Evolutionary conservation across 2,888 invertebrate genomes (phyloP).

Genomic region (Tholera decimalis): DNA sequence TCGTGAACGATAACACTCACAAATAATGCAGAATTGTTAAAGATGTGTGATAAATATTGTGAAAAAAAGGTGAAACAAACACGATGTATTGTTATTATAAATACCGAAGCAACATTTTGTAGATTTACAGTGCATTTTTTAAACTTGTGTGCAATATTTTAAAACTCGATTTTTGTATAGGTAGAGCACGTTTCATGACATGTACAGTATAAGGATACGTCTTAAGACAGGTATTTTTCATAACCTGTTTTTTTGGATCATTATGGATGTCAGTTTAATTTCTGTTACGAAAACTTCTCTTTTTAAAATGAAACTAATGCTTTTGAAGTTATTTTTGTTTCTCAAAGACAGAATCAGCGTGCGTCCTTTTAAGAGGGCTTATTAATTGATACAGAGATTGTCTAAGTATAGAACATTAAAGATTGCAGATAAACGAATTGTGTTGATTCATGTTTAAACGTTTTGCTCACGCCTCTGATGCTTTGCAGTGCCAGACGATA

Average conservation of each 20-base stretch:
- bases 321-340: constrained; percentile 55
- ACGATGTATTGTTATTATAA: constrained; percentile 22
- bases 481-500: constrained; percentile 45
- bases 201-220: constrained; percentile 2
- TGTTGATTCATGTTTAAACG: constrained; percentile 30
- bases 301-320: constrained; percentile 52
- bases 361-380: constrained; percentile 17
- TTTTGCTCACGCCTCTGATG: constrained; percentile 44
- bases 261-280: constrained; percentile 58
- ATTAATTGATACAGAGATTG: constrained; percentile 24
- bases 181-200: constrained; percentile 47
- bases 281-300: constrained; percentile 40
- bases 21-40: constrained; percentile 52
- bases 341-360: constrained; percentile 28
- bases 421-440: constrained; percentile 46
- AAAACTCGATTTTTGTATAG: constrained; percentile 7
- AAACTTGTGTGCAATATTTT: not conserved
- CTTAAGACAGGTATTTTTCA: constrained; percentile 62
- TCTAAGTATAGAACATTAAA: constrained; percentile 15
- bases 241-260: constrained; percentile 60
- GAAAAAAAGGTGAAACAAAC: constrained; percentile 32
- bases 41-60: constrained; percentile 38
- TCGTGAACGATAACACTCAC: constrained; percentile 37
- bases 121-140: constrained; percentile 22
- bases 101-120: constrained; percentile 12